Base-by-base conservation (phyloP, 1,140 invertebrate species). In the Melitaea cinxia region DNA sequence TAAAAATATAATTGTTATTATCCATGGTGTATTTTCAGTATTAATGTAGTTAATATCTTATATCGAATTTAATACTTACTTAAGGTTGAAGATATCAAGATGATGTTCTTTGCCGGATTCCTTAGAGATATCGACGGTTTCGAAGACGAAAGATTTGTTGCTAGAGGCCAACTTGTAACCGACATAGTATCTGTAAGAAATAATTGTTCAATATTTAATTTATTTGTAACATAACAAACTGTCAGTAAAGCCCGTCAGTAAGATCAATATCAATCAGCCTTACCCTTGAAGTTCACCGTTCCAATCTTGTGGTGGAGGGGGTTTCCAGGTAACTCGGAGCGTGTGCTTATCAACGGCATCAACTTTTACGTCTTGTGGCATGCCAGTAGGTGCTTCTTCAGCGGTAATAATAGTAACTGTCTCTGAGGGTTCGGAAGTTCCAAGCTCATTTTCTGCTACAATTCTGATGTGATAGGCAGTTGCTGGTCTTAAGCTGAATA, bases 381-480 rank as follows among this genome's bases (percentile, higher is more conserved):
- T 95, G 42, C 96, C 96, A 72, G 95, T 95, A 1, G 96, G 96
- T n/a, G 94, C 95, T 94, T 99, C 98, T 91, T 99, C 98, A 21
- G 97, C 96, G 24, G 98, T 99, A 50, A 97, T 97, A 65, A 98
- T 98, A 0, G 96, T 97, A 0, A 99, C 96, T 6, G 95, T 96
- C 73, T 97, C 96, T 0, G 97, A 98, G 0, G 98, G 96, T 77
- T 97, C 95, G 1, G 97, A 97, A 0, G 94, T 94, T 17, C 98
- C 98, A 66, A 99, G 95, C 88, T 97, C 96, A 84, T 99, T 99
- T 91, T 98, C 96, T 66, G 97, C 98, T 6, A 98, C 95, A 67
- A 99, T 96, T 55, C 98, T 93, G 59, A 99, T 94, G 75, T 98
- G 96, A 82, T 99, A 99, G 1, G 96, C 96, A 0, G 96, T 98